Percentiles rank a stretch among this genome's conserved stretches.
Conservation (phyloP, 2,797 vertebrate species). For the Paguma larvata region DNA sequence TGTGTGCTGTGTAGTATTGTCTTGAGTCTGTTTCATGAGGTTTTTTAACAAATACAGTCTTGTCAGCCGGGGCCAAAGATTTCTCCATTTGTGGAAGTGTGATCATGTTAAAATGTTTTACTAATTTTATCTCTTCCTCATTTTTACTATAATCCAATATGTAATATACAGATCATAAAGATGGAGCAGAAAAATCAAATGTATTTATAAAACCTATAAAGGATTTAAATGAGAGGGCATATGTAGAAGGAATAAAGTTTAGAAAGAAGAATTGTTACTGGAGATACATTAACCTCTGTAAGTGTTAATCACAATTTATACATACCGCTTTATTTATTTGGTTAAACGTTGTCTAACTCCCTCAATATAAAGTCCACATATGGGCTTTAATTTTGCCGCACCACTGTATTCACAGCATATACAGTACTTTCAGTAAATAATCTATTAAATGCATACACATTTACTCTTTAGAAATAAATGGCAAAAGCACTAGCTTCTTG, state of each 20-base stretch:
- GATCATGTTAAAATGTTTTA: neutral
- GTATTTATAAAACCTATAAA: neutral
- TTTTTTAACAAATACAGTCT: neutral
- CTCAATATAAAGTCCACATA: neutral
- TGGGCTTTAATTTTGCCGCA: neutral
- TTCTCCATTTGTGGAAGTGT: neutral
- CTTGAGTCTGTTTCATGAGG: neutral
- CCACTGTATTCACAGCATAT: neutral
- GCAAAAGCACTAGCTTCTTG: neutral
- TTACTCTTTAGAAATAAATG: neutral
- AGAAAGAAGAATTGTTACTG: neutral
- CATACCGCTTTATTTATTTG: neutral
- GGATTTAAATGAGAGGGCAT: neutral
- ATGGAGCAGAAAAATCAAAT: neutral
- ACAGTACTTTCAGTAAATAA: neutral
- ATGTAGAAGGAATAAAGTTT: neutral
- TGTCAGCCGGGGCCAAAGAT: neutral
- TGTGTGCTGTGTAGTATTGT: neutral
- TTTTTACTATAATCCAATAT: neutral
- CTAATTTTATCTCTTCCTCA: neutral
- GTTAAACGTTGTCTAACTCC: neutral
- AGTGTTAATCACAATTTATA: neutral
- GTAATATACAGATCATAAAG: neutral
- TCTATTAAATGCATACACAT: neutral
- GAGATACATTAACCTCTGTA: neutral